Evolutionary conservation across 2,797 vertebrate genomes (phyloP).

Genomic region (Melanotaenia boesemani): DNA sequence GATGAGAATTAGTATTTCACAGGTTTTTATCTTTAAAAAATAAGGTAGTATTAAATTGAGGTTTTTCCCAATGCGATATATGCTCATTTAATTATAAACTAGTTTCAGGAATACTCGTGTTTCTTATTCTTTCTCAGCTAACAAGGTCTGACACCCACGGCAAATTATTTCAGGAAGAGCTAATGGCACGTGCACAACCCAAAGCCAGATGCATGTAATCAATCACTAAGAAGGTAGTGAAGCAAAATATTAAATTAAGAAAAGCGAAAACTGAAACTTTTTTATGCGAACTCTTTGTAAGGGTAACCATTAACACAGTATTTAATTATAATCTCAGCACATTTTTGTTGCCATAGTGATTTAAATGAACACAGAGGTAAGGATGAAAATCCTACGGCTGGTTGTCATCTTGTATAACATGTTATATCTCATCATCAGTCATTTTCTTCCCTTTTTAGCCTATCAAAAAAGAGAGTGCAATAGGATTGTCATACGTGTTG

Average conservation of each 20-base stretch:
- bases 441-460: conserved; percentile 9
- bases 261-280: conserved; percentile 1
- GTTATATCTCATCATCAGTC: conserved; percentile 4
- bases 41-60: neutral
- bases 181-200: neutral
- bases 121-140: conserved; percentile 1
- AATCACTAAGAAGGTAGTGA: neutral
- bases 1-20: neutral
- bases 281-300: conserved; percentile 1
- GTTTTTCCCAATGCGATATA: neutral
- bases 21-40: neutral
- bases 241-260: neutral
- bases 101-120: neutral
- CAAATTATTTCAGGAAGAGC: neutral
- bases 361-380: neutral
- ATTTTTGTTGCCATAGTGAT: neutral
- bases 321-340: neutral
- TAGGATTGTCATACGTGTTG: conserved; percentile 11
- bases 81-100: neutral
- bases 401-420: neutral
- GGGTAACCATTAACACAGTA: neutral
- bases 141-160: neutral
- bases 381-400: neutral
- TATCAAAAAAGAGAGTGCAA: neutral
- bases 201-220: neutral